A percentile compares a stretch with the other conserved stretches of the same genome.
Evolutionary conservation across 2,797 vertebrate species (phyloP).

Genomic region (Gymnopithys bicolor): DNA sequence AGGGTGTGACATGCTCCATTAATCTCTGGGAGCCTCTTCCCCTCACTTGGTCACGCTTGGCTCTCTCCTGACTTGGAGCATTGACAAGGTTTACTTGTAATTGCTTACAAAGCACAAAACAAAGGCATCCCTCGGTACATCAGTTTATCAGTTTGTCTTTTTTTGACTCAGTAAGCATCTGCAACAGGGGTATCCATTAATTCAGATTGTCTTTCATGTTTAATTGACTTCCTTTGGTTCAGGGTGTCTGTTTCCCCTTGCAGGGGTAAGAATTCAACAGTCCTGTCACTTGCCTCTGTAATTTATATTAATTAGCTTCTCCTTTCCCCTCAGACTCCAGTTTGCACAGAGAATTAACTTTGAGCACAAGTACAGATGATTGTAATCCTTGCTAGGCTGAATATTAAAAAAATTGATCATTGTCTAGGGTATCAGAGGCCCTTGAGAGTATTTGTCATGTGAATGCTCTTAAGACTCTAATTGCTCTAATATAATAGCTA

Average conservation of each 20-base stretch:
- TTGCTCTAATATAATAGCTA: neutral
- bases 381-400: neutral
- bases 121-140: neutral
- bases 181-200: neutral
- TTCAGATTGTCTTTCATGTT: neutral
- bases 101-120: neutral
- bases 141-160: neutral
- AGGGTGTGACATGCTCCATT: rapidly evolving
- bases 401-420: neutral
- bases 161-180: neutral
- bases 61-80: neutral
- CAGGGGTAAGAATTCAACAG: neutral
- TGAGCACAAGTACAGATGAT: neutral
- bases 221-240: slow-evolving; percentile 10
- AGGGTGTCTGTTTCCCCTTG: neutral
- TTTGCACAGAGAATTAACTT: slow-evolving; percentile 7
- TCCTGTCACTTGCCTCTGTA: neutral
- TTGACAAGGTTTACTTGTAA: neutral
- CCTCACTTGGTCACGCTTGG: neutral
- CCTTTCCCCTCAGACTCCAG: neutral
- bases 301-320: slow-evolving; percentile 20
- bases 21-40: neutral
- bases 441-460: neutral
- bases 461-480: neutral
- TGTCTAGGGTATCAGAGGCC: neutral